Evolutionary conservation across 1,140 invertebrate species (phyloP), one percentile per base, ranked within the genome.

Genomic region (Brachionus manjavacas): DNA sequence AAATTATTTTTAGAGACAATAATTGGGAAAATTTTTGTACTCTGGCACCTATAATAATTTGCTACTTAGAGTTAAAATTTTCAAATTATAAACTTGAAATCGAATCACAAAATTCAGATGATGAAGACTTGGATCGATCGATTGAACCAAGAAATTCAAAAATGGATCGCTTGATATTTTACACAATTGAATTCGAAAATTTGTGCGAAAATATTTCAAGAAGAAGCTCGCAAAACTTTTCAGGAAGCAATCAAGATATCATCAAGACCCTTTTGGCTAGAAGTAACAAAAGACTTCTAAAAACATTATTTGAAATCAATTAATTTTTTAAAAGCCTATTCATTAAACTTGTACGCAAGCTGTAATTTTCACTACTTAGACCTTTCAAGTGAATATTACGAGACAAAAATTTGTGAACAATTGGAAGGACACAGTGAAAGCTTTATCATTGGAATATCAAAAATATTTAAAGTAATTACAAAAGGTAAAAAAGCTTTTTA

Each of bases 11-110:
- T 35, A 72, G 68, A 7, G 68, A 72, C 1, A 16, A 3, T 11
- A 39, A 39, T 72, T 41, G 16, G 3, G 68, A 72, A 72, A 16
- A 72, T 72, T 72, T 72, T 72, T 41, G 31, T 11, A 16, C 31
- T 16, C 6, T 72, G 8, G 9, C 31, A 1, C 68, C 68, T 39
- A 43, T 39, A 41, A 41, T 72, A 39, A 72, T 41, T 14, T 72
- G 68, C 14, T 72, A 72, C 20, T 41, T 39, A n/a, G 68, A 72
- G 9, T 16, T 72, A 16, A 72, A 72, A 41, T 72, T 72, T 72
- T 72, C 68, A n/a, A 72, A 72, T 41, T 72, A 72, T 41, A 72
- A 72, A 72, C 35, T 72, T 6, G 68, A 72, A 41, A 72, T 72
- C 4, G 68, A 72, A 72, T 72, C 68, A 16, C 68, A 41, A 41